Evolutionary conservation across 2,888 invertebrate genomes (phyloP).

Genomic region (Melipona bicolor): DNA sequence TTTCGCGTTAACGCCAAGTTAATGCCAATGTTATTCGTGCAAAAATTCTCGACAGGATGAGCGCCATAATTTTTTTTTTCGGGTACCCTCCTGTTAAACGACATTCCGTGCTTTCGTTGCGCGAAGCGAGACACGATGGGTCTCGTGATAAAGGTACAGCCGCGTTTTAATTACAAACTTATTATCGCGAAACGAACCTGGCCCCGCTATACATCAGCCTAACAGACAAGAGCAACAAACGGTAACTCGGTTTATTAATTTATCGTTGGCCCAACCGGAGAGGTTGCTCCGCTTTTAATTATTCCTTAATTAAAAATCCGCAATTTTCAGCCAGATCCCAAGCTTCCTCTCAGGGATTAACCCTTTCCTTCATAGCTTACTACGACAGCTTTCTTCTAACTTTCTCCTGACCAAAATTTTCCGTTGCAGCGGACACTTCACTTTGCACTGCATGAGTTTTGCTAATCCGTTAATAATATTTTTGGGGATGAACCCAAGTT

Average conservation of each 20-base stretch:
- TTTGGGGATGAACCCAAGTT: slow-evolving; percentile 20
- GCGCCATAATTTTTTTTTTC: not conserved
- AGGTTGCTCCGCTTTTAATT: slow-evolving; percentile 78
- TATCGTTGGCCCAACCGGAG: slow-evolving; percentile 74
- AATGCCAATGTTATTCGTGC: not conserved
- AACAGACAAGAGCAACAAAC: slow-evolving; percentile 67
- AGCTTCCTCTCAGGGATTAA: slow-evolving; percentile 64
- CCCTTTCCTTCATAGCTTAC: slow-evolving; percentile 42
- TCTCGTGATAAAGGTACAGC: slow-evolving; percentile 19
- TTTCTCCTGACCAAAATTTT: not conserved
- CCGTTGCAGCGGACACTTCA: slow-evolving; percentile 41
- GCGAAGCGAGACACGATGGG: not conserved
- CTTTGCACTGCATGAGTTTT: slow-evolving; percentile 52
- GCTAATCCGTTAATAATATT: slow-evolving; percentile 64
- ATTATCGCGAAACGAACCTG: slow-evolving; percentile 70
- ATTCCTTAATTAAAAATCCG: slow-evolving; percentile 78
- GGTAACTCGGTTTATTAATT: slow-evolving; percentile 80
- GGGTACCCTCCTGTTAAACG: not conserved
- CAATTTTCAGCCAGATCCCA: slow-evolving; percentile 25
- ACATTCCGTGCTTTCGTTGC: not conserved
- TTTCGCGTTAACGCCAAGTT: not conserved
- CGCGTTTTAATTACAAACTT: slow-evolving; percentile 79
- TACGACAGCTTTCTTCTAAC: not conserved
- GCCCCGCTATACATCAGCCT: slow-evolving; percentile 57
- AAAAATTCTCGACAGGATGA: not conserved